Evolutionary conservation across 2,113 vertebrate genomes (phyloP).

Genomic region (Odocoileus hemionus): DNA sequence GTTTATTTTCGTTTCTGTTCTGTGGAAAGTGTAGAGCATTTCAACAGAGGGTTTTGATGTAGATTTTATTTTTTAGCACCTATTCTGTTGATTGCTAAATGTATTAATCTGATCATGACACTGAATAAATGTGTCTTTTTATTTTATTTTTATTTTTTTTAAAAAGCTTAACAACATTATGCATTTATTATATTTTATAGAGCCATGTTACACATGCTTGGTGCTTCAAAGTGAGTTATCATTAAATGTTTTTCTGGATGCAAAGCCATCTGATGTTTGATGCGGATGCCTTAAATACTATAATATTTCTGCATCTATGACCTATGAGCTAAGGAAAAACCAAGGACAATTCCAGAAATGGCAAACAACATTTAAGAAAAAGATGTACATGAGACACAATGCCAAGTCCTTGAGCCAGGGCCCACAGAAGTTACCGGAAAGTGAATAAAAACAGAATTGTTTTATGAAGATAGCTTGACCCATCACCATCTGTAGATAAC

Average conservation of each 20-base stretch:
- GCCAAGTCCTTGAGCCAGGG: conserved; percentile 53
- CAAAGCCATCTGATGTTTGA: conserved; percentile 72
- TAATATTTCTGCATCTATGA: conserved; percentile 71
- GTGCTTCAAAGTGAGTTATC: conserved; percentile 68
- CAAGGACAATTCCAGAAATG: conserved; percentile 74
- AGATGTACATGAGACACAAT: conserved; percentile 65
- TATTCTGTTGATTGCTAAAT: background rate
- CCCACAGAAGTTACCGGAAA: conserved; percentile 37
- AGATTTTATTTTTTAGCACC: background rate
- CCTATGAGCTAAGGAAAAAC: conserved; percentile 74
- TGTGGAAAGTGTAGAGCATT: background rate
- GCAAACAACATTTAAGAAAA: conserved; percentile 60
- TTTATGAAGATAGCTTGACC: background rate
- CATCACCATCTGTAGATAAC: background rate
- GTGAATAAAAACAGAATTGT: background rate
- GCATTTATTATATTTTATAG: conserved; percentile 72
- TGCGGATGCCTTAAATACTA: conserved; percentile 71
- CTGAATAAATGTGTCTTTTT: background rate
- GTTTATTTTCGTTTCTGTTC: background rate
- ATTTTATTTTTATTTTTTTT: background rate
- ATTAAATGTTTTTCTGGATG: conserved; percentile 69
- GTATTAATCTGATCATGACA: background rate
- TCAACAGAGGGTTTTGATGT: background rate
- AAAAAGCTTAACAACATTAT: conserved; percentile 65
- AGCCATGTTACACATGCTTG: conserved; percentile 75